Conservation (phyloP, 2,113 vertebrate species). For the Plecturocebus donacophilus region DNA sequence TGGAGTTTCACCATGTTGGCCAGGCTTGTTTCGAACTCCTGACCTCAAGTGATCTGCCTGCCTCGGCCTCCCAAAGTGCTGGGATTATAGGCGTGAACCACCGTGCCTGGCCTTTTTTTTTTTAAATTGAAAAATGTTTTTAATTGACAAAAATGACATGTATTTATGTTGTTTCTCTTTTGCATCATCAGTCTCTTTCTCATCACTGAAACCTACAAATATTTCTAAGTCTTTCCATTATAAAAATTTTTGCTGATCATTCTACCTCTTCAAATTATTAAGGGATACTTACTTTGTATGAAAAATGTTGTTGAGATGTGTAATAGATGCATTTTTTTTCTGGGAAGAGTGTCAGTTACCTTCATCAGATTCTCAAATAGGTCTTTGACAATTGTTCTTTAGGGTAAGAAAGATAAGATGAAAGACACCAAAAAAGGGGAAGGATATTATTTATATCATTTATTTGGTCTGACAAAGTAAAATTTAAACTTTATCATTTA, state of each 20-base stretch:
- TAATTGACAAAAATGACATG: neutral
- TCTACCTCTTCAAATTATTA: neutral
- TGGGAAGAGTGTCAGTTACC: neutral
- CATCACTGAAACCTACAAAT: neutral
- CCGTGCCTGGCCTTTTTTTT: too few relatives aligned
- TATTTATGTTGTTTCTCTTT: neutral
- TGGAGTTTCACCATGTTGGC: too few relatives aligned
- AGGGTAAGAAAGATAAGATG: neutral
- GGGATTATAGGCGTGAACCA: too few relatives aligned
- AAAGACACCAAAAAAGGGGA: neutral
- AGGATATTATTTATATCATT: neutral
- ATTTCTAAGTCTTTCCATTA: conserved; percentile 6
- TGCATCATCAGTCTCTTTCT: neutral
- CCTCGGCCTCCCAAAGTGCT: too few relatives aligned
- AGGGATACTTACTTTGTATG: conserved; percentile 1
- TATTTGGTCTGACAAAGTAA: neutral
- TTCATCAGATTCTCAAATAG: conserved; percentile 23
- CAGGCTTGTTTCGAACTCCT: too few relatives aligned
- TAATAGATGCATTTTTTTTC: neutral
- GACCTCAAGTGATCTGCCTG: too few relatives aligned
- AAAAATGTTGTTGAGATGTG: neutral
- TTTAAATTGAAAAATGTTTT: neutral
- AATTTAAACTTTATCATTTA: neutral
- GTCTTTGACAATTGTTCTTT: neutral
- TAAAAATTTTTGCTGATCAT: conserved; percentile 37